Evolutionary conservation across 2,797 vertebrate genomes (phyloP).

Genomic region (Danio tinwini): DNA sequence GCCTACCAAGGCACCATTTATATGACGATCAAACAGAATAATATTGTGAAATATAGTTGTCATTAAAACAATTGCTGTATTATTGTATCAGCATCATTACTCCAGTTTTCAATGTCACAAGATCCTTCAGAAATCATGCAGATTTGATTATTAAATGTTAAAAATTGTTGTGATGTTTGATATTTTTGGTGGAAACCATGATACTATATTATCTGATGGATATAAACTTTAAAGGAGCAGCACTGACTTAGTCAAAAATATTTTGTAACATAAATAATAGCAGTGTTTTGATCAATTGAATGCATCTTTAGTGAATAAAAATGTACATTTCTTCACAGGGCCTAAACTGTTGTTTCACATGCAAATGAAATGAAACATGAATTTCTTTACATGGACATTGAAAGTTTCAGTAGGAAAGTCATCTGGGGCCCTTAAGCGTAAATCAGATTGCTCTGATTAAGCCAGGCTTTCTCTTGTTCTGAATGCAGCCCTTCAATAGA

Average conservation of each 20-base stretch:
- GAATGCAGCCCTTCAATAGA: slow-evolving; percentile 41
- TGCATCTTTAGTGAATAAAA: too few species aligned
- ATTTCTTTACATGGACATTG: not conserved
- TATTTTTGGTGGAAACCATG: not conserved
- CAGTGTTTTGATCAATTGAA: too few species aligned
- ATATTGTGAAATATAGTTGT: not conserved
- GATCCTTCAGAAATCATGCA: not conserved
- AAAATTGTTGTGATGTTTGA: not conserved
- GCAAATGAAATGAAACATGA: not conserved
- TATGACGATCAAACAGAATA: not conserved
- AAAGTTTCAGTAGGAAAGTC: slow-evolving; percentile 13
- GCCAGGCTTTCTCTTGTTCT: slow-evolving; percentile 47
- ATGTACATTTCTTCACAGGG: too few species aligned
- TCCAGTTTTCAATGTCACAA: not conserved
- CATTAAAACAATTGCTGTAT: not conserved
- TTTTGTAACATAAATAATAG: too few species aligned
- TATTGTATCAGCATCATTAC: not conserved
- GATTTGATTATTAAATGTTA: not conserved
- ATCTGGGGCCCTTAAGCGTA: slow-evolving; percentile 40
- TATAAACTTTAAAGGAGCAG: too few species aligned
- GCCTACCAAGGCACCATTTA: not conserved
- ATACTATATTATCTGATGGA: not conserved
- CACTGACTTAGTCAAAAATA: too few species aligned
- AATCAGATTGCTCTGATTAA: slow-evolving; percentile 34
- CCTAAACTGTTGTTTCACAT: not conserved